phyloP scores from a whole-genome alignment of 2,797 vertebrate species.

The Coracias cyanogaster region DNA sequence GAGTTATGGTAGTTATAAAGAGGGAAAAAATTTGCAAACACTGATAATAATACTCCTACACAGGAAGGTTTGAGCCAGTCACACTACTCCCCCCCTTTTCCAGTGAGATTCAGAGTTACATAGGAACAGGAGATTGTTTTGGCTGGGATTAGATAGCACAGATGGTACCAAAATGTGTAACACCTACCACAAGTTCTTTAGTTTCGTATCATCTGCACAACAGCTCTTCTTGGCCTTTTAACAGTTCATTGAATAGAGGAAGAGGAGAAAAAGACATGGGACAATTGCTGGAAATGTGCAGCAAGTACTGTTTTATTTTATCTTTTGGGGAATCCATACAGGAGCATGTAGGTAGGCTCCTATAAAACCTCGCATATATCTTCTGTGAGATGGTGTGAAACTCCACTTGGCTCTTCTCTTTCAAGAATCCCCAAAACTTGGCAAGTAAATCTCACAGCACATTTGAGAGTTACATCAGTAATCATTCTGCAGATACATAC shows the following conservation, averaged over 20 bases:
- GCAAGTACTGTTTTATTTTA: conserved; percentile 47
- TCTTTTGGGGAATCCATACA: conserved; percentile 35
- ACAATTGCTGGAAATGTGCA: conserved; percentile 47
- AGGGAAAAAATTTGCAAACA: conserved; percentile 72
- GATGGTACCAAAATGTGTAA: conserved; percentile 66
- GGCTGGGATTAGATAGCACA: conserved; percentile 63
- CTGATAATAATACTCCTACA: conserved; percentile 76
- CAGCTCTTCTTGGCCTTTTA: conserved; percentile 55
- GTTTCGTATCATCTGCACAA: conserved; percentile 47
- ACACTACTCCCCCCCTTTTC: conserved; percentile 62
- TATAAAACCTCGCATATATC: conserved; percentile 58
- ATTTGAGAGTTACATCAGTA: conserved; percentile 57
- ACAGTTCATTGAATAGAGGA: conserved; percentile 50
- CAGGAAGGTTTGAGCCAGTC: conserved; percentile 63
- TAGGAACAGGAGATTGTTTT: conserved; percentile 52
- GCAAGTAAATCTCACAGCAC: conserved; percentile 64
- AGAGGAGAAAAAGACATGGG: conserved; percentile 42
- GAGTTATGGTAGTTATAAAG: conserved; percentile 73
- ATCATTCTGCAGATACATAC: conserved; percentile 36
- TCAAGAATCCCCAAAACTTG: conserved; percentile 59
- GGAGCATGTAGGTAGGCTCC: neutral
- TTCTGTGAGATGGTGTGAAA: conserved; percentile 67
- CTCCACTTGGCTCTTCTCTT: conserved; percentile 62
- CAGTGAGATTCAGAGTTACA: conserved; percentile 60
- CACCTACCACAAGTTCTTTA: conserved; percentile 63